phyloP scores from a whole-genome alignment of 2,888 invertebrate species.

The Marasmarcha lunaedactyla region DNA sequence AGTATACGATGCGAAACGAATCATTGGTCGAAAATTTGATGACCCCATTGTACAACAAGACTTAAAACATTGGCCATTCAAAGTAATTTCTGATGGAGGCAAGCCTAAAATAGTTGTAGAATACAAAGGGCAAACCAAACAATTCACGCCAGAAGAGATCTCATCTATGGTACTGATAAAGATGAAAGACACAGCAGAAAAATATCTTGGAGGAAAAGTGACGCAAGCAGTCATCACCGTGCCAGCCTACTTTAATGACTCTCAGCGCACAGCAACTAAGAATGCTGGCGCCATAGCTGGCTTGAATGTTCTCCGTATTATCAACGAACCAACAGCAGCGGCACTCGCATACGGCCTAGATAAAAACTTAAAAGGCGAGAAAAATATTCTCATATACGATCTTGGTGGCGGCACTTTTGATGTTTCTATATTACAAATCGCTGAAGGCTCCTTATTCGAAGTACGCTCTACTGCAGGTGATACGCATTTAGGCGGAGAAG shows the following conservation, averaged over 20 bases:
- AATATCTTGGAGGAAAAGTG: slow-evolving; percentile 78
- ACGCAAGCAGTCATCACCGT: slow-evolving; percentile 86
- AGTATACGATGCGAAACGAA: slow-evolving; percentile 84
- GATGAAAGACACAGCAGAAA: slow-evolving; percentile 86
- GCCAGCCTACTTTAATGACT: slow-evolving; percentile 87
- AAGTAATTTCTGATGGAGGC: slow-evolving; percentile 74
- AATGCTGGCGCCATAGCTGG: slow-evolving; percentile 90
- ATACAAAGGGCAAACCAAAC: slow-evolving; percentile 80
- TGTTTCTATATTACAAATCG: slow-evolving; percentile 90
- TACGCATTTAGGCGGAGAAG: slow-evolving; percentile 84
- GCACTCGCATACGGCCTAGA: slow-evolving; percentile 88
- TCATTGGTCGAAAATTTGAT: slow-evolving; percentile 85
- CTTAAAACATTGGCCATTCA: slow-evolving; percentile 88
- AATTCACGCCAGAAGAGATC: slow-evolving; percentile 86
- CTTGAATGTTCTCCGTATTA: slow-evolving; percentile 88
- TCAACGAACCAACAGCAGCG: slow-evolving; percentile 92
- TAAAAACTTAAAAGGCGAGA: slow-evolving; percentile 79
- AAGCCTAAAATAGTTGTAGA: slow-evolving; percentile 82
- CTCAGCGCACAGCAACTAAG: slow-evolving; percentile 87
- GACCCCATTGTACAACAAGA: slow-evolving; percentile 84
- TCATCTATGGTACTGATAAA: slow-evolving; percentile 87
- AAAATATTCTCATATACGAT: slow-evolving; percentile 81
- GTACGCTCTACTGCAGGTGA: slow-evolving; percentile 86
- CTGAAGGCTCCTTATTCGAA: slow-evolving; percentile 86
- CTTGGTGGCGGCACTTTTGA: slow-evolving; percentile 93